phyloP scores from a whole-genome alignment of 2,113 vertebrate species.

The Lepus timidus region DNA sequence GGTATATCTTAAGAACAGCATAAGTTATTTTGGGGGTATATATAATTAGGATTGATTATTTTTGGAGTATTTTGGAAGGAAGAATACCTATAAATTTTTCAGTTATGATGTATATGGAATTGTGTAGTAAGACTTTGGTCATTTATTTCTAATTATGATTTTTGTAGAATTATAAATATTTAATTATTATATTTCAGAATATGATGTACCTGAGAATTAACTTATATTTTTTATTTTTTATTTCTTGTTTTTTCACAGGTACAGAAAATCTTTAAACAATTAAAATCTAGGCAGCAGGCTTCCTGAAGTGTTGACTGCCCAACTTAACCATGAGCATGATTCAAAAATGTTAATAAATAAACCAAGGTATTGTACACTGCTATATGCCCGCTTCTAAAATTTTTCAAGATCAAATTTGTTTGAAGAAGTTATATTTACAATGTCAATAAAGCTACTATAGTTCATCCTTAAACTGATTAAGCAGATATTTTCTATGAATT shows the following conservation, averaged over 20 bases:
- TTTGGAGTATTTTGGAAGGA: constrained; percentile 24
- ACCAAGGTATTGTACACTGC: constrained; percentile 85
- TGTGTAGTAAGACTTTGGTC: constrained; percentile 26
- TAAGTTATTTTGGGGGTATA: constrained; percentile 43
- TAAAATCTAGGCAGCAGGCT: constrained; percentile 75
- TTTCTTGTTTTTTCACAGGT: constrained; percentile 86
- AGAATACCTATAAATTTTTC: background rate
- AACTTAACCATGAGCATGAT: constrained; percentile 88
- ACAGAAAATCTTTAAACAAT: constrained; percentile 79
- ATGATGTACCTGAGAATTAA: constrained; percentile 37
- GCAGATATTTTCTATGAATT: background rate
- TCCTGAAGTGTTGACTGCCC: constrained; percentile 79
- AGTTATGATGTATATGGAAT: constrained; percentile 19
- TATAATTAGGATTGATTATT: constrained; percentile 15
- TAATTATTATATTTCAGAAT: constrained; percentile 14
- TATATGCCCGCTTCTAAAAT: background rate
- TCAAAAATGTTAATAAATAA: constrained; percentile 88
- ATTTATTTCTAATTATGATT: constrained; percentile 52
- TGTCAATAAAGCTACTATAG: constrained; percentile 45
- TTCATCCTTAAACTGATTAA: constrained; percentile 46
- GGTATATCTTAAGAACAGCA: background rate
- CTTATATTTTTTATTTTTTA: constrained; percentile 52
- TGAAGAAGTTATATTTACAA: constrained; percentile 47
- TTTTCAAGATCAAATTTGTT: constrained; percentile 55
- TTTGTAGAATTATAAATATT: constrained; percentile 49